Evolutionary conservation across 1,140 invertebrate genomes (phyloP).

Genomic region (Hyles vespertilio): DNA sequence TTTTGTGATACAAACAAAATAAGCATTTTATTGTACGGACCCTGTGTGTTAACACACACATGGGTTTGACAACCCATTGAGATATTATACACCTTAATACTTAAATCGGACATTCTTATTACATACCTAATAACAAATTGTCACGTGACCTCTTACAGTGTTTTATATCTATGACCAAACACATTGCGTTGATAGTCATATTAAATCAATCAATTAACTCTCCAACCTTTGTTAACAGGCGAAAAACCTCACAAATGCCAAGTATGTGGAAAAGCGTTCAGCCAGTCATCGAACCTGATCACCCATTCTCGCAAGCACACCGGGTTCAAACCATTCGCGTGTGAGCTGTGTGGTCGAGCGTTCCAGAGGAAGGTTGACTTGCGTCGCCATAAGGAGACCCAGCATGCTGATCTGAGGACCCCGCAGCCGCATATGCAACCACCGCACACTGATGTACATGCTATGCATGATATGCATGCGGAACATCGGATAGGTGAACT

Average conservation of each 20-base stretch:
- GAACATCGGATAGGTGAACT: slow-evolving; percentile 59
- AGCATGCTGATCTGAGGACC: slow-evolving; percentile 88
- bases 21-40: too few relatives aligned
- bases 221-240: slow-evolving; percentile 81
- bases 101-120: too few relatives aligned
- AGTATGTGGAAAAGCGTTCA: slow-evolving; percentile 98
- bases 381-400: slow-evolving; percentile 94
- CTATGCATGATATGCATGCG: slow-evolving; percentile 59
- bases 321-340: slow-evolving; percentile 96
- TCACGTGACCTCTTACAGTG: too few relatives aligned
- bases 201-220: too few relatives aligned
- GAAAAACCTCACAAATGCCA: slow-evolving; percentile 99
- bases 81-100: too few relatives aligned
- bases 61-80: too few relatives aligned
- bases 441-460: slow-evolving; percentile 55
- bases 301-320: slow-evolving; percentile 99
- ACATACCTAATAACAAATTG: too few relatives aligned
- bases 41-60: too few relatives aligned
- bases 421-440: slow-evolving; percentile 52
- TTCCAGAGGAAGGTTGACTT: slow-evolving; percentile 97
- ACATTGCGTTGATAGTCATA: too few relatives aligned
- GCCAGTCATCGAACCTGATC: slow-evolving; percentile 98
- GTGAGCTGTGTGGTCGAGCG: slow-evolving; percentile 93
- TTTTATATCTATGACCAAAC: too few relatives aligned
- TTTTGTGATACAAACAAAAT: too few relatives aligned